phyloP scores from a whole-genome alignment of 2,888 invertebrate species.

The Dioctria linearis region DNA sequence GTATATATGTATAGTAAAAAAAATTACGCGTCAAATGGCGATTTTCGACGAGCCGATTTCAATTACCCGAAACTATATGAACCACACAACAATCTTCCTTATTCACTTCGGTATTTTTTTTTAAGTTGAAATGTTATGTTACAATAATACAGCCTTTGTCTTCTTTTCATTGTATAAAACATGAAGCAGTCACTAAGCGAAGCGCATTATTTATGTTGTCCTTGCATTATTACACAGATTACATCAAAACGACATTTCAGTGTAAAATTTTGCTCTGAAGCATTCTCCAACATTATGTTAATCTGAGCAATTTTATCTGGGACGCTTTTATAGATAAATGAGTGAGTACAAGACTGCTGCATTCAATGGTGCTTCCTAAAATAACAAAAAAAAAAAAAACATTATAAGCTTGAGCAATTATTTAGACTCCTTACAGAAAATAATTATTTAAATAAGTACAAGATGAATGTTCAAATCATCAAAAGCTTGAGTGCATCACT shows the following conservation, averaged over 20 bases:
- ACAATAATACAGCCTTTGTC: neutral
- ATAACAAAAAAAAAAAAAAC: no score
- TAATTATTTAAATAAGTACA: no score
- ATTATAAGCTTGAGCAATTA: no score
- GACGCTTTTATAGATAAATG: neutral
- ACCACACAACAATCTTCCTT: neutral
- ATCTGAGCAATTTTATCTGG: neutral
- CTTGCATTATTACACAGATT: neutral
- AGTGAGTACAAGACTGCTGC: no score
- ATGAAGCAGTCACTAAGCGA: neutral
- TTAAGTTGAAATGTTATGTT: conserved; percentile 8
- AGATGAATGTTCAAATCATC: no score
- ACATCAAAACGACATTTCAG: conserved; percentile 9
- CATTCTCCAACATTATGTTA: conserved; percentile 11
- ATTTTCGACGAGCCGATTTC: neutral
- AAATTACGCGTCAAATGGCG: neutral
- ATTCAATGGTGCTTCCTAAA: no score
- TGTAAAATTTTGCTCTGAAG: neutral
- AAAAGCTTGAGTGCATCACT: no score
- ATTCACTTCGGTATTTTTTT: neutral
- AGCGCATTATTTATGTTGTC: conserved; percentile 12
- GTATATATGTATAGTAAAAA: neutral
- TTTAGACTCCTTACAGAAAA: no score
- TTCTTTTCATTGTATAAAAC: conserved; percentile 15
- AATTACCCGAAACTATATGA: neutral